Base-by-base conservation (phyloP, 2,113 vertebrate species). In the Poeciliopsis turrubarensis region DNA sequence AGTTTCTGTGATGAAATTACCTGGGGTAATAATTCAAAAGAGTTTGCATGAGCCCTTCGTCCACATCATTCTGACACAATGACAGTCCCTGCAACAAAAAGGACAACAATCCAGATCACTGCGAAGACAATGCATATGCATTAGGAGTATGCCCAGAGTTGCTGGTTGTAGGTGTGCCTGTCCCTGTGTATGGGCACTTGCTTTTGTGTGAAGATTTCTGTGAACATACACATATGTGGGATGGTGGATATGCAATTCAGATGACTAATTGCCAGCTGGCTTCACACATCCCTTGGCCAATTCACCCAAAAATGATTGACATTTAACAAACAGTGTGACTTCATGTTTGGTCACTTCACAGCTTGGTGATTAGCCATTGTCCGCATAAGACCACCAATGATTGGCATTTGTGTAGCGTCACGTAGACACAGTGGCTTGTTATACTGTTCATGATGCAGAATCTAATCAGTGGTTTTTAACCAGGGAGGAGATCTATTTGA, bases 211-310 rank as follows among this genome's bases (percentile, higher is more conserved):
- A 63, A 25, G 22, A 30, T 75, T 47, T 74, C 41, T 75, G 62
- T 57, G 73, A 47, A 25, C 39, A 72, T 68, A 61, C 39, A 29
- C 68, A 81, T 68, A 67, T 72, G 78, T 54, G 39, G 39, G 51
- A 57, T 78, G 51, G 19, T 54, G 44, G 75, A 76, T 80, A 81
- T 72, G 70, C 68, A 73, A 77, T 86, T 90, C 75, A 70, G 75
- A 83, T 92, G 87, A 92, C 66, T 92, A 83, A 91, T 86, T 84
- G 80, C 87, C 89, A 91, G 84, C 81, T 89, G 89, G 81, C 77
- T 86, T 79, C 31, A 65, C 61, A 74, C 32, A 6, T 86, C 65
- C 60, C 73, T 82, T 65, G 65, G 81, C 79, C 77, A 77, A 87
- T 78, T 79, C 68, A 70, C 57, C 51, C 73, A 68, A 82, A 80